Base-by-base conservation (phyloP, 2,797 vertebrate species). In the Propithecus deckenii region DNA sequence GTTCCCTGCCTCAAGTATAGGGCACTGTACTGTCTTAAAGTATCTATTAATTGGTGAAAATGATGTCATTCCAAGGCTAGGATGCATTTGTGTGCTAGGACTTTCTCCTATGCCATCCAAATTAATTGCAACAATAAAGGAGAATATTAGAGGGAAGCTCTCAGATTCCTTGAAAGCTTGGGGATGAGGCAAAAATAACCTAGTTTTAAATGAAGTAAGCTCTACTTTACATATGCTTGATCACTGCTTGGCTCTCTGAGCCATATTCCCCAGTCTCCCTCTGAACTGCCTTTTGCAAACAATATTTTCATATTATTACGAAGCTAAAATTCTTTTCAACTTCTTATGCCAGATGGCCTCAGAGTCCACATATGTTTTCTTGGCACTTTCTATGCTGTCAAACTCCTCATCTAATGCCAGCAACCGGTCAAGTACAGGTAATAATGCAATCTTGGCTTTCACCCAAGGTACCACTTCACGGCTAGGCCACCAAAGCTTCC, bases 301-400 rank as follows among this genome's bases (percentile, higher is more conserved):
- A 81, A 46, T 91, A 35, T 89, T 96, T 95, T 96, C 30, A 57
- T 71, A 69, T 86, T 95, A 92, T 75, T 94, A 83, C 25, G 89
- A 91, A 97, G 20, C 18, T 89, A 46, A 92, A 92, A 50, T 41
- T 92, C 15, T 94, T 93, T 86, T 86, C 30, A 61, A 69, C 15
- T 80, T 94, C 67, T 90, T 92, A 71, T 74, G 35, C 67, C 96
- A 97, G 88, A 83, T 97, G 94, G 81, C 59, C 50, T 94, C 52
- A 79, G 5, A 59, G 0, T 87, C 43, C n/a, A 55, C 76, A 84
- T 94, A 95, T 92, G 61, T 61, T 89, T 95, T 65, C 46, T 81
- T 95, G 81, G 67, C 43, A 91, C 4, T 65, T 88, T 72, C 72
- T 91, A 25, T 61, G 50, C 69, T 91, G n/a, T 91, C 78, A 92